Evolutionary conservation across 2,888 invertebrate species (phyloP), one percentile per base, ranked within the genome.

Genomic region (Coelinius sp.): DNA sequence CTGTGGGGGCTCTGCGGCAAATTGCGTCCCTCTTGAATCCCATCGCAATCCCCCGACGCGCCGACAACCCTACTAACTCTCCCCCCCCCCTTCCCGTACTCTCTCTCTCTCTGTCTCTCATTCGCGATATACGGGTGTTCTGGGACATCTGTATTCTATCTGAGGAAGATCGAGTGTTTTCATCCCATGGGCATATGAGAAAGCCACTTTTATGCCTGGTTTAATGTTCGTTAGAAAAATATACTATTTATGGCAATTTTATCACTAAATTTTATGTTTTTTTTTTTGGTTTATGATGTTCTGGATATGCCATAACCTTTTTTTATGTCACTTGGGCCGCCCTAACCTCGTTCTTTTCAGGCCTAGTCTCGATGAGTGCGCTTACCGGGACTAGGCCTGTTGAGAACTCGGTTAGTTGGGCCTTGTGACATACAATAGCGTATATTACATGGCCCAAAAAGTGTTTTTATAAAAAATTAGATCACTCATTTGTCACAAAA

Each of bases 11-110:
- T 64, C 73, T 75, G 71, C 73, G 66, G 71, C 75, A 73, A 77
- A 77, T 77, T 77, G 75, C 73, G 71, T 77, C 68, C 74, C 73
- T 68, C 73, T 74, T 72, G 76, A 77, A 75, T 76, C 75, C 68
- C 76, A 74, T 77, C 68, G 73, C 74, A 76, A 76, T 77, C 76
- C 76, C 74, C 70, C 59, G 74, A 68, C 74, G 69, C 72, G 72
- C 59, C 65, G 77, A 73, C 73, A 44, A 68, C 68, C 24, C 38
- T 44, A 52, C 24, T 53, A 53, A 22, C 53, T n/a, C 24, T n/a
- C 14, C 5, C 27, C 3, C 53, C 24, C 53, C 14, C 24, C 14
- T 25, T 14, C 31, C 5, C 35, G 56, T n/a, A n/a, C n/a, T n/a
- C n/a, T n/a, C n/a, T n/a, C n/a, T n/a, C n/a, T n/a, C n/a, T n/a